Base-by-base conservation (phyloP, 2,113 vertebrate genomes). In the Sinocyclocheilus grahami region DNA sequence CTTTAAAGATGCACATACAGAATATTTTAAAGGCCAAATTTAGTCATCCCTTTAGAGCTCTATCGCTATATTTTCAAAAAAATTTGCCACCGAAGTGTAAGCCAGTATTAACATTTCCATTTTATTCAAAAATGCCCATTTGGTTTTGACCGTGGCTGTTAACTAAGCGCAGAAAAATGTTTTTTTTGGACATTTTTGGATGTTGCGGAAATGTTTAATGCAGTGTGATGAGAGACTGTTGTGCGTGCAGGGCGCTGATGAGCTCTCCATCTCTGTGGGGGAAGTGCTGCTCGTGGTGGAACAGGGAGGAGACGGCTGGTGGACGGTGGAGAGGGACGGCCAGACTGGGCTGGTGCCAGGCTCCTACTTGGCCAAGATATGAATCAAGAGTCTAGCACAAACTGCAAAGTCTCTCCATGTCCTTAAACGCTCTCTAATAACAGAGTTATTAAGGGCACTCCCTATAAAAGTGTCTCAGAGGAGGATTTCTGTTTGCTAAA, bases 261-360 rank as follows among this genome's bases (percentile, higher is more conserved):
- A 99, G 89, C 93, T 99, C 87, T 95, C 97, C 79, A 92, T 99
- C n/a, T 93, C 90, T 0, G 93, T 88, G 2, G 97, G 97, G 24
- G 98, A 99, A 20, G 60, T 94, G 1, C 92, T 99, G 79, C 78
- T 76, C 0, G 96, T 98, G 72, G 89, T 93, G 0, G 92, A 96
- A 48, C 94, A 95, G 87, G 95, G 95, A 0, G 94, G 96, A 1
- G 96, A 99, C 0, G 98, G 98, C 82, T 99, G 98, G 98, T 99
- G 97, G 98, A 96, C 89, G 18, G 97, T 95, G 78, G 91, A 96
- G 63, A 94, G 92, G 79, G 95, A 98, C 0, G 96, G 96, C 24
- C 81, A 91, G 12, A 90, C 75, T 37, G 98, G 97, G 62, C 93
- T 98, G 1, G 97, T 99, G 87, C 97, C 98, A 6, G 97, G 97